Evolutionary conservation across 2,888 invertebrate genomes (phyloP).

Genomic region (Lamellibrachia columna): DNA sequence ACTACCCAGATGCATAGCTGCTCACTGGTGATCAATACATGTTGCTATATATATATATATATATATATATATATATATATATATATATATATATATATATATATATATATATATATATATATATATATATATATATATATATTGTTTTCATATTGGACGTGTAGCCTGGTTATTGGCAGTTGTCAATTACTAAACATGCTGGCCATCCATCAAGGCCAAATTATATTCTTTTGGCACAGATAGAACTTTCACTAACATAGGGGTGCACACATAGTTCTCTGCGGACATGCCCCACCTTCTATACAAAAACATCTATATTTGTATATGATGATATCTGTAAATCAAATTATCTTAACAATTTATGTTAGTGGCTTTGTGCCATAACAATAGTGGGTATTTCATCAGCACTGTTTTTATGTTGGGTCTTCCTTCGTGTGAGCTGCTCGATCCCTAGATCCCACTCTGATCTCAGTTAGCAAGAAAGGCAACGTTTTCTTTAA

Average conservation of each 20-base stretch:
- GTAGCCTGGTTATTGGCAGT: background rate
- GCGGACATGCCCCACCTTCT: background rate
- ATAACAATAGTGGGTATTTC: background rate
- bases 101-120: constrained; percentile 27
- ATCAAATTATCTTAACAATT: background rate
- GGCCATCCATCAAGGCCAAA: background rate
- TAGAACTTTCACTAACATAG: background rate
- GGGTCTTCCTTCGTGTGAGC: background rate
- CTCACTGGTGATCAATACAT: background rate
- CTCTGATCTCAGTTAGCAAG: background rate
- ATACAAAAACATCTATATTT: background rate
- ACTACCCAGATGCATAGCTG: too few relatives aligned
- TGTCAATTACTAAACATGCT: background rate
- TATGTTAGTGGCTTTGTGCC: background rate
- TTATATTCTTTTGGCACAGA: background rate
- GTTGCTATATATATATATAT: constrained; percentile 24
- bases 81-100: too few relatives aligned
- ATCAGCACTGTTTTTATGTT: background rate
- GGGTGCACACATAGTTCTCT: background rate
- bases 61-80: constrained; percentile 29
- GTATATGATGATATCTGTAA: background rate
- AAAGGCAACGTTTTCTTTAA: background rate
- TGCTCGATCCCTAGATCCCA: background rate
- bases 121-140: constrained; percentile 27
- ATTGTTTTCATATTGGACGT: background rate